Base-by-base conservation (phyloP, 35 echinoderm and acorn worm species). In the Acanthaster planci region DNA sequence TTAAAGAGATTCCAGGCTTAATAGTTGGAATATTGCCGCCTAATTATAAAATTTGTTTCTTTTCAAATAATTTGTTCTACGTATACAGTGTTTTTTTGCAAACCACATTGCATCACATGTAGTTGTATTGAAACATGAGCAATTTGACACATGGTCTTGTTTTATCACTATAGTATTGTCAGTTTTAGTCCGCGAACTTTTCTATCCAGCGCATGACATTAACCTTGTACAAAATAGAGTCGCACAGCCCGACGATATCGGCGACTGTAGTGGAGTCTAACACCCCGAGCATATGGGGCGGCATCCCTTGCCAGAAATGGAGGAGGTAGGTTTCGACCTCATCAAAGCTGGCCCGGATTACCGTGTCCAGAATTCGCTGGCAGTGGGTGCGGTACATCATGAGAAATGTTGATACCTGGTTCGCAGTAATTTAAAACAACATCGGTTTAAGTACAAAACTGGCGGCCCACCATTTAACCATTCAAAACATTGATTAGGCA, bases 381-480 rank as follows among this genome's bases (percentile, higher is more conserved):
- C 90, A 92, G 59, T 92, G 90, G n/a, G 90, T 92, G 35, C 90
- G 90, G 53, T 92, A 92, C 90, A 92, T 92, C 80, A 92, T 83
- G n/a, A 92, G 76, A 60, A 92, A 92, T 17, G 90, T 92, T 8
- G 83, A 68, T 39, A 92, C 90, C 90, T 92, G 38, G 51, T 8
- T 0, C 17, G 5, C 32, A 51, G 60, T 2, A 16, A n/a, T n/a
- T n/a, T 37, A 84, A 67, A 36, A 2, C 42, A 47, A 47, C 4
- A 12, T 12, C 42, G 67, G 0, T 27, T 31, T 26, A 15, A 22
- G 76, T 78, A 34, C 21, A 77, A 21, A 19, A 1, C 12, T 38
- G 8, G 15, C 21, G 12, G 76, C n/a, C 29, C 37, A 38, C n/a
- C 21, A 19, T 7, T 1, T 21, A 0, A 19, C 37, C 1, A 78